phyloP scores from a whole-genome alignment of 2,113 vertebrate species.

The Formicarius rufipectus region DNA sequence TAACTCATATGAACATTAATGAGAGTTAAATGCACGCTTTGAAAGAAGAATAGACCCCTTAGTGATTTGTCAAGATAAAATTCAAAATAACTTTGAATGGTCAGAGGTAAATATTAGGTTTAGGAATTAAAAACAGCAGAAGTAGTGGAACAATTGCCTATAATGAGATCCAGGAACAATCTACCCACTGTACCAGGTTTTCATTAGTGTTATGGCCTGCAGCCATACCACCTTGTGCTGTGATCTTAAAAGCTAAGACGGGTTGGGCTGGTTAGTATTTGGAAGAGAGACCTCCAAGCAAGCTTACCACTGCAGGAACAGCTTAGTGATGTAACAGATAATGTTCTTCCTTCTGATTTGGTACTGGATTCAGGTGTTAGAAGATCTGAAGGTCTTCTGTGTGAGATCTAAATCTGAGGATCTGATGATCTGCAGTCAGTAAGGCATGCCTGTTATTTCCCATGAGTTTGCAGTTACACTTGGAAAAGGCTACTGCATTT shows the following conservation, averaged over 20 bases:
- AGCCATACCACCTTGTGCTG: constrained; percentile 64
- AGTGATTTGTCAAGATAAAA: constrained; percentile 65
- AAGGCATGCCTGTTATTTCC: not conserved
- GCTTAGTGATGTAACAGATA: constrained; percentile 33
- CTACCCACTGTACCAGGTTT: constrained; percentile 63
- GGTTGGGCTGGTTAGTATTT: constrained; percentile 47
- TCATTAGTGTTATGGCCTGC: constrained; percentile 66
- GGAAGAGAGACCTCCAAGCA: constrained; percentile 56
- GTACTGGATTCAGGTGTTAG: constrained; percentile 27
- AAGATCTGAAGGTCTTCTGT: not conserved
- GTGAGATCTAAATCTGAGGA: not conserved
- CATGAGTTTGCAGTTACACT: not conserved
- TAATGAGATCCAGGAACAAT: constrained; percentile 69
- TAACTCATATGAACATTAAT: constrained; percentile 50
- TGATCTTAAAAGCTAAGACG: constrained; percentile 35
- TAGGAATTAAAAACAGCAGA: constrained; percentile 54
- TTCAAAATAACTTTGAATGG: constrained; percentile 64
- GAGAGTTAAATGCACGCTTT: constrained; percentile 39
- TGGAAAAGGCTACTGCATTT: not conserved
- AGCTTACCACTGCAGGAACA: constrained; percentile 1
- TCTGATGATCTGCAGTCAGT: not conserved
- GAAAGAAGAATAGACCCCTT: constrained; percentile 50
- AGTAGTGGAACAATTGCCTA: constrained; percentile 43
- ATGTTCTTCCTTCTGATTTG: constrained; percentile 5
- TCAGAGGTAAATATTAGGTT: constrained; percentile 60